phyloP scores from a whole-genome alignment of 1,140 invertebrate genomes.

The Marisa cornuarietis region DNA sequence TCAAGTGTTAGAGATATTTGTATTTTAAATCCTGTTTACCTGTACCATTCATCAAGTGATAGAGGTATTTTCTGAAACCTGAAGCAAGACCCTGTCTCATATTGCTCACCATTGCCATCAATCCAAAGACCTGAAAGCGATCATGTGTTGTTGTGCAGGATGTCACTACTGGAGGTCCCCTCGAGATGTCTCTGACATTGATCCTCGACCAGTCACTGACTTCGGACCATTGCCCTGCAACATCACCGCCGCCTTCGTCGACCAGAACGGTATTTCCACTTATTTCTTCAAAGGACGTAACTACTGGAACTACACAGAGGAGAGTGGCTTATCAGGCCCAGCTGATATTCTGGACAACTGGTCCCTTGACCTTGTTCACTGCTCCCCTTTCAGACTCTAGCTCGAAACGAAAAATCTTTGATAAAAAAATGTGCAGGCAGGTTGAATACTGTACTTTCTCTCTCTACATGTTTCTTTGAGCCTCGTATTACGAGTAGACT shows the following conservation, averaged over 20 bases:
- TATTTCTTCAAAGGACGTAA: slow-evolving; percentile 18
- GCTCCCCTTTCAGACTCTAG: background rate
- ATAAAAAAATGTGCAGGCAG: no score
- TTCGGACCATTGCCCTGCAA: slow-evolving; percentile 8
- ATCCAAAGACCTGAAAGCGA: no score
- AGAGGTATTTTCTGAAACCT: no score
- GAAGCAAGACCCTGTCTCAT: no score
- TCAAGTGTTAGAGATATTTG: no score
- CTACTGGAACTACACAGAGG: slow-evolving; percentile 3
- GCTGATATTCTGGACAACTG: slow-evolving; percentile 3
- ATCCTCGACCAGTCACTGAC: slow-evolving; percentile 1
- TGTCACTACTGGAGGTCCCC: background rate
- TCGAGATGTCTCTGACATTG: background rate
- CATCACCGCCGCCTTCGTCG: slow-evolving; percentile 2
- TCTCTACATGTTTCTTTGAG: no score
- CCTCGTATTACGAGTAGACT: no score
- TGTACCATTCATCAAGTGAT: no score
- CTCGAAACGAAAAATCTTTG: no score
- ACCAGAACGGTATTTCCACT: background rate
- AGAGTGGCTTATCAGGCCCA: background rate
- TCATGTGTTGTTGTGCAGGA: background rate
- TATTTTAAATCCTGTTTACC: no score
- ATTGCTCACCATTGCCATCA: no score
- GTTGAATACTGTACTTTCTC: no score
- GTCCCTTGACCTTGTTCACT: slow-evolving; percentile 16